phyloP scores from a whole-genome alignment of 2,113 vertebrate species.

The Turnix velox region DNA sequence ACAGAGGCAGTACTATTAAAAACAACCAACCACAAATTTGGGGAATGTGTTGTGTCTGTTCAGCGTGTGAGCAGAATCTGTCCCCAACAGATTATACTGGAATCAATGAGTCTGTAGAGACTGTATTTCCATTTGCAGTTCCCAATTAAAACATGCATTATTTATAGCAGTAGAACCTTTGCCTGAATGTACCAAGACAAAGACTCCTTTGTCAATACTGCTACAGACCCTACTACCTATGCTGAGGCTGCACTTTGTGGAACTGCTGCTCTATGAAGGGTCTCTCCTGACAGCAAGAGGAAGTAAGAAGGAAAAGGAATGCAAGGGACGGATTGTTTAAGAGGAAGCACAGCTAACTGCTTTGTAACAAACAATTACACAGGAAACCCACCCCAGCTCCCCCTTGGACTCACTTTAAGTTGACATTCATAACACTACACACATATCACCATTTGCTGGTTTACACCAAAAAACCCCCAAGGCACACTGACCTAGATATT shows the following conservation, averaged over 20 bases:
- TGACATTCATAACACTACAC: not conserved
- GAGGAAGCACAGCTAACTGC: not conserved
- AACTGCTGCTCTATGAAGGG: not conserved
- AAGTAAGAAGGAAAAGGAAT: not conserved
- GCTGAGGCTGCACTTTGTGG: not conserved
- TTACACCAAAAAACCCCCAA: not conserved
- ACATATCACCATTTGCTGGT: not conserved
- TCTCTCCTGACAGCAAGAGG: not conserved
- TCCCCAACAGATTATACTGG: not conserved
- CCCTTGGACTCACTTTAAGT: fast-evolving
- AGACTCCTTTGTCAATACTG: not conserved
- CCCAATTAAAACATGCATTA: constrained; percentile 43
- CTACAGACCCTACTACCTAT: not conserved
- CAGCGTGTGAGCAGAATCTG: not conserved
- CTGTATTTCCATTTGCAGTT: not conserved
- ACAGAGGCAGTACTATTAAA: not conserved
- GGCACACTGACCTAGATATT: not conserved
- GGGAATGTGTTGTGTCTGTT: not conserved
- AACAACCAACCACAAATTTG: not conserved
- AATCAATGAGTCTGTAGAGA: not conserved
- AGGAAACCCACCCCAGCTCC: not conserved
- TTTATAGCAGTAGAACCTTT: constrained; percentile 24
- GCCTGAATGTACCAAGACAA: not conserved
- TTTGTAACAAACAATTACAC: not conserved
- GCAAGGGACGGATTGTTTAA: not conserved